phyloP scores from a whole-genome alignment of 2,113 vertebrate species.

The Myotis lucifugus region DNA sequence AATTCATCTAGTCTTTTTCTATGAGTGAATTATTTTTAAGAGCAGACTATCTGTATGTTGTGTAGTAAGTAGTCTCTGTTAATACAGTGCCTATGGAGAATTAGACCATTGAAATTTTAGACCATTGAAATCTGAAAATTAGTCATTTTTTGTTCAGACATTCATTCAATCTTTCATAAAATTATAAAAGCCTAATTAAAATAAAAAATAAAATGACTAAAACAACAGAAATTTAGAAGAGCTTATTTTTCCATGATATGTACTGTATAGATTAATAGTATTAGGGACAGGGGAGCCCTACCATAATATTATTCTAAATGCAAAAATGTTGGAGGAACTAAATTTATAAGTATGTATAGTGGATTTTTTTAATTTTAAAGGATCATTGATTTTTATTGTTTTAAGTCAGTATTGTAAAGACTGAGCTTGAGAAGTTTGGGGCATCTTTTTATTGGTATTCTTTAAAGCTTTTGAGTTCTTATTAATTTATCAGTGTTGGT shows the following conservation, averaged over 20 bases:
- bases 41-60: not conserved
- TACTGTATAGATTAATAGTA: not conserved
- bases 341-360: not conserved
- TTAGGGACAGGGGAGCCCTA: fast-evolving
- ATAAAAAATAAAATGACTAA: not conserved
- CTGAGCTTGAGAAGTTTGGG: not conserved
- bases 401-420: not conserved
- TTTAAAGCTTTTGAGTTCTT: not conserved
- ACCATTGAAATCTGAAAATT: not conserved
- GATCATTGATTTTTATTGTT: not conserved
- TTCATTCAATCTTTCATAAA: not conserved
- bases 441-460: not conserved
- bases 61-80: not conserved
- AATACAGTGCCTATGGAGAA: not conserved
- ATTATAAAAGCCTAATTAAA: not conserved
- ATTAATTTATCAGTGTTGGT: not conserved
- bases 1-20: not conserved
- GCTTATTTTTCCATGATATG: not conserved
- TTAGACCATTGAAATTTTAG: not conserved
- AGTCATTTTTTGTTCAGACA: not conserved
- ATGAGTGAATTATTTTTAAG: not conserved
- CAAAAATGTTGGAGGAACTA: not conserved
- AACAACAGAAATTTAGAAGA: not conserved
- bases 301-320: not conserved
- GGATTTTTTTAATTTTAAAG: not conserved